Evolutionary conservation across 2,113 vertebrate species (phyloP).

Genomic region (Paramisgurnus dabryanus): DNA sequence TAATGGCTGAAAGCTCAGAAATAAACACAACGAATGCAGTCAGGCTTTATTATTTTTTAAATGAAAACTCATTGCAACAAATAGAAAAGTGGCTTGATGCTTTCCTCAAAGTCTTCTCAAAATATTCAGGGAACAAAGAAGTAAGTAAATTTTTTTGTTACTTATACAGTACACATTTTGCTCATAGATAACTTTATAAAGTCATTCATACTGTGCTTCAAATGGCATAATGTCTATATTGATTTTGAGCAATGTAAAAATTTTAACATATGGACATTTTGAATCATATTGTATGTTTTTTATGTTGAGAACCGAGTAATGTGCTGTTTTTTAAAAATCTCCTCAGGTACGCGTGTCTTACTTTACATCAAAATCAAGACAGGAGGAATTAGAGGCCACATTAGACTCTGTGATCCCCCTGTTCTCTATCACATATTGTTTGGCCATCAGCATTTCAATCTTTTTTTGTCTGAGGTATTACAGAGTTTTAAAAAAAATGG

Average conservation of each 20-base stretch:
- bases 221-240: too few relatives aligned
- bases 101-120: slow-evolving; percentile 5
- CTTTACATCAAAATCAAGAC: slow-evolving; percentile 74
- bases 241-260: too few relatives aligned
- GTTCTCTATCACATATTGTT: slow-evolving; percentile 67
- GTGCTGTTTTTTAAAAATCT: not conserved
- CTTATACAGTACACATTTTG: not conserved
- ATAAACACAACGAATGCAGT: not conserved
- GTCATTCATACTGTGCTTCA: too few relatives aligned
- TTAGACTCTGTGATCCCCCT: slow-evolving; percentile 67
- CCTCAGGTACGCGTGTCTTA: slow-evolving; percentile 48
- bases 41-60: slow-evolving; percentile 36
- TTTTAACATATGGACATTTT: too few relatives aligned
- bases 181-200: too few relatives aligned
- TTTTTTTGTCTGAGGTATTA: slow-evolving; percentile 73
- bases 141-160: not conserved
- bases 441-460: slow-evolving; percentile 72
- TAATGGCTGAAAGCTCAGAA: not conserved
- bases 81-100: slow-evolving; percentile 4
- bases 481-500: slow-evolving; percentile 1
- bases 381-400: slow-evolving; percentile 71
- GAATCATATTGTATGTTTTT: not conserved
- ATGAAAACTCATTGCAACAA: not conserved
- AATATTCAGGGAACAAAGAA: not conserved
- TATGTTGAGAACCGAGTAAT: not conserved